Evolutionary conservation across 2,113 vertebrate species (phyloP).

Genomic region (Lophochroa leadbeateri): DNA sequence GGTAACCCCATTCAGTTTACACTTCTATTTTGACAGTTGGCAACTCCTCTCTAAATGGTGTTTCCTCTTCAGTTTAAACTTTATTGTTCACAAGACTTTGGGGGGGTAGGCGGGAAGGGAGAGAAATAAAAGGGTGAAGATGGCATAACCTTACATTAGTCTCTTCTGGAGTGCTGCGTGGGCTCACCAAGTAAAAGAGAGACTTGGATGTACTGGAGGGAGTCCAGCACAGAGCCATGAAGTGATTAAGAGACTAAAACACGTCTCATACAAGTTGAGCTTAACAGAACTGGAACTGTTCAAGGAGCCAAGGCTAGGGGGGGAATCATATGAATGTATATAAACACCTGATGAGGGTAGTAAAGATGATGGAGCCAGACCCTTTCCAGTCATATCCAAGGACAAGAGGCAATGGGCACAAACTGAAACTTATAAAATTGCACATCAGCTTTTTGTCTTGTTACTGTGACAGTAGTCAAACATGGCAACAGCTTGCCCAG

Average conservation of each 20-base stretch:
- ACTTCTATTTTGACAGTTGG: background rate
- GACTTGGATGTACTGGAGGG: too few species aligned
- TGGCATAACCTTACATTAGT: background rate
- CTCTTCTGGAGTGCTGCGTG: background rate
- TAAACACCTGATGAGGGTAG: background rate
- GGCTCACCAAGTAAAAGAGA: background rate
- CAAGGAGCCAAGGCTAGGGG: too few species aligned
- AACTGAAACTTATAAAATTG: background rate
- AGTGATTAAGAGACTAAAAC: background rate
- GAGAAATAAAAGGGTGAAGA: background rate
- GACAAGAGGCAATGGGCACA: background rate
- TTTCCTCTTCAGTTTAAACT: background rate
- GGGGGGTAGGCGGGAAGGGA: too few species aligned
- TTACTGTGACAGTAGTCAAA: background rate
- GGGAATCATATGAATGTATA: background rate
- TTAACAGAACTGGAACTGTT: background rate
- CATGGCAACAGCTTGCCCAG: background rate
- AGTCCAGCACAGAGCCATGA: background rate
- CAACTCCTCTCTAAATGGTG: background rate
- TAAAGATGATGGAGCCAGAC: background rate
- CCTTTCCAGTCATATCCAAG: background rate
- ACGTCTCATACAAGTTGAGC: too few species aligned
- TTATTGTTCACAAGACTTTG: background rate
- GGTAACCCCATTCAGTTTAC: background rate
- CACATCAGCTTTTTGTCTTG: background rate